Evolutionary conservation across 2,888 invertebrate genomes (phyloP).

Genomic region (Gastracanthus pulcherrimus): DNA sequence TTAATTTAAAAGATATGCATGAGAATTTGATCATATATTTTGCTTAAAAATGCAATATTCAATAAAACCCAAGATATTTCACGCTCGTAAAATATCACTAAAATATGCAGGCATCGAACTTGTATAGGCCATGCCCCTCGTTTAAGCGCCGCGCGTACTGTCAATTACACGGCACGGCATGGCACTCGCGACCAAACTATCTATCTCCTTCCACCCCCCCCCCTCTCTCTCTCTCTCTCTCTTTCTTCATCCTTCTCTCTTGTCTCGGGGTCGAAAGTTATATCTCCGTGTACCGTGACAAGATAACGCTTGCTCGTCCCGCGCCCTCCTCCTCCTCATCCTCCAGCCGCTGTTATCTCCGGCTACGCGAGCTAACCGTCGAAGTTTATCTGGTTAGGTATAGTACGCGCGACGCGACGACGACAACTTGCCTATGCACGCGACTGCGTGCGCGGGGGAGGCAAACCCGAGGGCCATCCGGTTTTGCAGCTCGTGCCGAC

Average conservation of each 20-base stretch:
- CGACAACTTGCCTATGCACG: conserved; percentile 11
- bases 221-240: not conserved
- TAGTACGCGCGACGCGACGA: not conserved
- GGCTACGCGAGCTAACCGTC: conserved; percentile 47
- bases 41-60: no score
- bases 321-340: not conserved
- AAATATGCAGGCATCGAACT: no score
- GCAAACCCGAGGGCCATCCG: not conserved
- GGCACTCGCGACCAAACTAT: no score
- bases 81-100: no score
- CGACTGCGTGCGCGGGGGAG: not conserved
- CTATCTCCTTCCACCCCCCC: no score
- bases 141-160: no score
- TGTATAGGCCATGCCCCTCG: no score
- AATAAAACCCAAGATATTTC: no score
- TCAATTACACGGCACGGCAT: no score
- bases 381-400: conserved; percentile 40
- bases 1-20: no score
- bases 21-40: no score
- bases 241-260: not conserved
- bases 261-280: conserved; percentile 20
- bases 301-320: conserved; percentile 32
- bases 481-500: not conserved
- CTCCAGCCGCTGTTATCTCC: conserved; percentile 36
- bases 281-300: conserved; percentile 25